These are phyloP conservation scores for Tapera naevia DNA, from an alignment of 2,797 vertebrate species.

Conservation along the genomic window DNA sequence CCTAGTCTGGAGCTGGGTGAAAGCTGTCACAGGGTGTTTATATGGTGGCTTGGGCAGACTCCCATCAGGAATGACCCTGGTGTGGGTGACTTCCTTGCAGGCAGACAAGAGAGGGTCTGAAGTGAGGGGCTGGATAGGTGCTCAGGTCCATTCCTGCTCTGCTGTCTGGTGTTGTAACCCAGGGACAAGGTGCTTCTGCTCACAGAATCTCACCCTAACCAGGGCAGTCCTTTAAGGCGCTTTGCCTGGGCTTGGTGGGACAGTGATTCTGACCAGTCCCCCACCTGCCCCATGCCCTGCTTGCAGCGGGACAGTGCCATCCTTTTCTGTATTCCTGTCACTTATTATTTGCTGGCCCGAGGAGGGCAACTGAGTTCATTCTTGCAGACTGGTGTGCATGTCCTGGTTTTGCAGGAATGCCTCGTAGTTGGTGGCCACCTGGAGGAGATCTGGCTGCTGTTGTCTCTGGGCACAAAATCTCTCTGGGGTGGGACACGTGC, in stretches of 20 bases:
- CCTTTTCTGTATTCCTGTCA: neutral
- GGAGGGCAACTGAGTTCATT: neutral
- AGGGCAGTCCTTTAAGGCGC: neutral
- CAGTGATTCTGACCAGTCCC: neutral
- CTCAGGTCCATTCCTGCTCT: neutral
- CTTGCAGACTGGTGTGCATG: neutral
- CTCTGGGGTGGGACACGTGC: rapidly evolving
- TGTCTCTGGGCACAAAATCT: neutral
- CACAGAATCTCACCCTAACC: neutral
- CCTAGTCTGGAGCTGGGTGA: neutral
- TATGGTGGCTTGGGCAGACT: neutral
- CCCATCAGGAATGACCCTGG: neutral
- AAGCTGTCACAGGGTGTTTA: neutral
- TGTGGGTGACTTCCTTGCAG: neutral
- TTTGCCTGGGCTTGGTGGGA: neutral
- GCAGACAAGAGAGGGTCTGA: neutral
- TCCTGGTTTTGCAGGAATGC: neutral
- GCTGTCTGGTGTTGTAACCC: neutral
- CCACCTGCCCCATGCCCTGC: neutral
- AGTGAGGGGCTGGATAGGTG: too few species aligned
- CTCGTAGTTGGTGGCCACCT: neutral
- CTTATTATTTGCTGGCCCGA: neutral
- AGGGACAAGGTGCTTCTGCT: neutral
- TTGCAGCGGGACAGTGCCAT: neutral
- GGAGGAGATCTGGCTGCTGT: neutral